Percentiles rank a stretch among this genome's conserved stretches.
phyloP scores from a whole-genome alignment of 1,140 invertebrate genomes.

The Drosophila varians region DNA sequence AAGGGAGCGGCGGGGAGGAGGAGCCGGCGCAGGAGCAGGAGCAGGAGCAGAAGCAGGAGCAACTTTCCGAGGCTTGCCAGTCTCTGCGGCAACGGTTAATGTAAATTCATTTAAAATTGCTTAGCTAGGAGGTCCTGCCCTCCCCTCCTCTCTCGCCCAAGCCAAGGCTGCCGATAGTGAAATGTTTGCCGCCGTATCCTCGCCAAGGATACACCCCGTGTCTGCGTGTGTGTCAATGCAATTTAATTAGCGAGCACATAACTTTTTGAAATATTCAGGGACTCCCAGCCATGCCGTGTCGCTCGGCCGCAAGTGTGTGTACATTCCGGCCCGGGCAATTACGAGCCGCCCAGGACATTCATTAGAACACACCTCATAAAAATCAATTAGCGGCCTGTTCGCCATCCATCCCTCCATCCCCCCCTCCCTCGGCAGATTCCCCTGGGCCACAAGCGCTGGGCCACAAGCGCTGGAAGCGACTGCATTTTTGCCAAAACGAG shows the following conservation, averaged over 20 bases:
- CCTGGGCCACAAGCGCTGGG: no score
- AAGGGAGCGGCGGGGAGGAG: no score
- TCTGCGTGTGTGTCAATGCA: conserved; percentile 64
- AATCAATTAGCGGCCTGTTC: conserved; percentile 52
- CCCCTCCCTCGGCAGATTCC: background rate
- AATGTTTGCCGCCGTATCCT: conserved; percentile 34
- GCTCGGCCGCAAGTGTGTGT: conserved; percentile 29
- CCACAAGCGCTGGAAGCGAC: no score
- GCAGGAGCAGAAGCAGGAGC: no score
- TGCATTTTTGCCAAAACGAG: background rate
- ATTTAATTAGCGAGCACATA: conserved; percentile 80
- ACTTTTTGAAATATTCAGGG: conserved; percentile 78
- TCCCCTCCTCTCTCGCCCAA: background rate
- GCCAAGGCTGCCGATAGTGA: conserved; percentile 57
- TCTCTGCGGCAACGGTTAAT: conserved; percentile 56
- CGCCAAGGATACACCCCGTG: conserved; percentile 16
- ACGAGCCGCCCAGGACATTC: conserved; percentile 48
- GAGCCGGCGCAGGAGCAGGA: no score
- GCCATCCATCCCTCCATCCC: background rate
- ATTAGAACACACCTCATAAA: conserved; percentile 72
- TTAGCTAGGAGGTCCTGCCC: background rate
- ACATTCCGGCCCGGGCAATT: conserved; percentile 27
- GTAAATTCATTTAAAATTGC: conserved; percentile 81
- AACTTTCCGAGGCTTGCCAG: conserved; percentile 27
- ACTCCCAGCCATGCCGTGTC: conserved; percentile 49